These are phyloP conservation scores for Heliconius melpomene DNA, from an alignment of 1,140 invertebrate species.

Conservation along the genomic window DNA sequence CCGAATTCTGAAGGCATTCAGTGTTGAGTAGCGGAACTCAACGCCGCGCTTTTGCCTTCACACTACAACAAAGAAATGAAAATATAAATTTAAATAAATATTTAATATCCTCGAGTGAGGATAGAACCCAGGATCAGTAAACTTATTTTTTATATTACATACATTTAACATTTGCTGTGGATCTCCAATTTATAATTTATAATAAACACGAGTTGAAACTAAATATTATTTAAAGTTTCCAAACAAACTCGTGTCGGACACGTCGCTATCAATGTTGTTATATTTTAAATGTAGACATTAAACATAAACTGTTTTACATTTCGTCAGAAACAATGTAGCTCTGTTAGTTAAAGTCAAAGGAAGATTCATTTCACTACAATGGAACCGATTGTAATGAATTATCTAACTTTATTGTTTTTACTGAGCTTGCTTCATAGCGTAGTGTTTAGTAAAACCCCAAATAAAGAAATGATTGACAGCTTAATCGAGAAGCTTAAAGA, in stretches of 20 bases:
- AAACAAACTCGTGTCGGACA: constrained; percentile 18
- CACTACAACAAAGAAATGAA: too few species aligned
- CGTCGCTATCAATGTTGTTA: constrained; percentile 47
- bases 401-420: constrained; percentile 19
- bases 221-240: constrained; percentile 16
- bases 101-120: too few species aligned
- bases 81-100: too few species aligned
- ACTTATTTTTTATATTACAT: not conserved
- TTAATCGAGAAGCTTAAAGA: not conserved
- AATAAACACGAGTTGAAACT: constrained; percentile 16
- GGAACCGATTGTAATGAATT: constrained; percentile 43
- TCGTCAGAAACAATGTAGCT: constrained; percentile 44
- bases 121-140: too few species aligned
- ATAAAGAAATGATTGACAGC: not conserved
- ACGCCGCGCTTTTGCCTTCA: too few species aligned
- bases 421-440: not conserved
- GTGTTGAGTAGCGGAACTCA: too few species aligned
- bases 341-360: constrained; percentile 40
- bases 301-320: constrained; percentile 65
- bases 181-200: not conserved
- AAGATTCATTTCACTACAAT: constrained; percentile 44
- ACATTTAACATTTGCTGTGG: not conserved
- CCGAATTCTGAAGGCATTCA: too few species aligned
- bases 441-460: not conserved
- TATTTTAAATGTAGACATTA: constrained; percentile 46